Evolutionary conservation across 2,797 vertebrate genomes (phyloP), one percentile per base, ranked within the genome.

Genomic region (Anableps anableps): DNA sequence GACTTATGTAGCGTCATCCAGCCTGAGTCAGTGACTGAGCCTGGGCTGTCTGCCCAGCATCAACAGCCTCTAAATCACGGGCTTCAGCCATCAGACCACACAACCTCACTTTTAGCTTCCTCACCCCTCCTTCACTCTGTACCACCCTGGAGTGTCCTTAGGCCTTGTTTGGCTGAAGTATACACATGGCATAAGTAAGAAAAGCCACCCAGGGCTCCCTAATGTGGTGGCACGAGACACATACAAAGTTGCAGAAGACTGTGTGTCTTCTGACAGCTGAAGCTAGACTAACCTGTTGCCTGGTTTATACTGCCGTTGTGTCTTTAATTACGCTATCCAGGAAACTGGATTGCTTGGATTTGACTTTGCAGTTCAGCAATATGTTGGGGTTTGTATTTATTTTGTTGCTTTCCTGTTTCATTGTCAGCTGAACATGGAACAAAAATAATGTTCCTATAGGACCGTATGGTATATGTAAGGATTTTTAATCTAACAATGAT

Each of bases 11-110:
- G 94, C 94, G 86, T 93, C 94, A 93, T 93, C 93, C 83, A 83
- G 84, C 82, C 90, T 95, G 95, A 95, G 94, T 94, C 94, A 95
- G 93, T 94, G 94, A 93, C 92, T 88, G 91, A 84, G 91, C 86
- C 93, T 93, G 93, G 95, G 94, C 94, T 83, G 90, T 77, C 89
- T 94, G 94, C 94, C 94, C 92, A 79, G 92, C 88, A 95, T 95
- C 95, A 95, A 96, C 95, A 96, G 95, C 94, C 95, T 90, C 92
- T 95, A 96, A 96, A 96, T 96, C 95, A 95, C 85, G 84, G 92
- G 86, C 91, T 92, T 91, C 89, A 94, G 91, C 93, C 91, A 92
- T 86, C 79, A 87, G 94, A 95, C 95, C 95, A 95, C 95, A 95
- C 95, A 85, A 92, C 90, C 87, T 91, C 86, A 86, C 89, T 90